Base-by-base conservation (phyloP, 92 coral and sea anemone species). In the Porites evermanni region DNA sequence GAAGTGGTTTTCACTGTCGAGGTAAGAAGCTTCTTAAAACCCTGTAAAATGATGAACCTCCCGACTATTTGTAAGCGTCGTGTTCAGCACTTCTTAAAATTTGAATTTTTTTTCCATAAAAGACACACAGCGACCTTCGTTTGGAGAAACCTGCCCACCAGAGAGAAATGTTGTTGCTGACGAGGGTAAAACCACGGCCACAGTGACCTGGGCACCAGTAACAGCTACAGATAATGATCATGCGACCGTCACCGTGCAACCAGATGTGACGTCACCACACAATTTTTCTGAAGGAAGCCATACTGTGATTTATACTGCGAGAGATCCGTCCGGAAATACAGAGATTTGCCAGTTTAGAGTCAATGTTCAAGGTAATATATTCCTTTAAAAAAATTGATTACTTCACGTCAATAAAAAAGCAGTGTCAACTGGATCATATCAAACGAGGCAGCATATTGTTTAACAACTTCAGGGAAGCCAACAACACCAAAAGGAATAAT, bases 301-400 rank as follows among this genome's bases (percentile, higher is more conserved):
- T 64, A 44, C 56, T 0, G 65, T 93, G 54, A 74, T 61, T 32
- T 93, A 84, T 70, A 84, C 77, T n/a, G 94, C 96, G 3, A 88
- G 19, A 38, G 96, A 93, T 61, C 52, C 78, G 18, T 79, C 86
- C 6, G 87, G 82, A 67, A 88, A 84, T 50, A 74, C 83, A 50
- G 65, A 66, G 14, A 68, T 29, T 19, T 93, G 96, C 50, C 61
- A 68, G 20, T 91, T 93, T 23, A 69, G 21, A 10, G 82, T 93
- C 10, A 73, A 71, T 7, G 92, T 93, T 38, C 84, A 50, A 84
- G 96, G 96, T n/a, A n/a, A n/a, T n/a, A n/a, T n/a, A n/a, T n/a
- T n/a, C n/a, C n/a, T n/a, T n/a, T n/a, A n/a, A n/a, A n/a, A n/a
- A n/a, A n/a, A n/a, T n/a, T 38, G 47, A 38, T 38, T 38, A 0